These are phyloP conservation scores for Mormyrops attenuatus DNA, from an alignment of 2,797 vertebrate species.

Conservation along the genomic window DNA sequence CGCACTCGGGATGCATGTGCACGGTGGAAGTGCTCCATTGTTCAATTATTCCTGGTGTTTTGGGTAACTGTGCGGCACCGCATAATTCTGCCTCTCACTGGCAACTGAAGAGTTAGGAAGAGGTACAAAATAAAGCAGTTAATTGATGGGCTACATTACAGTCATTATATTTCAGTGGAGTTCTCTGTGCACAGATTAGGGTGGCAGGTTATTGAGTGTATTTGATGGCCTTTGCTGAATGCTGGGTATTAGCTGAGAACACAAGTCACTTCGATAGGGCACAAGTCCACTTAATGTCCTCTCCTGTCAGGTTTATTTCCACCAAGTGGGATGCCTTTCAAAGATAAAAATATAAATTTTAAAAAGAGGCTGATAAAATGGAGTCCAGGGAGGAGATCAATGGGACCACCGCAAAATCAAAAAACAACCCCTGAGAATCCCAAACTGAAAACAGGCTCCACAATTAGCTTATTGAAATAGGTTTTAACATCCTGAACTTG, in stretches of 20 bases:
- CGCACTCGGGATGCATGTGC: background rate
- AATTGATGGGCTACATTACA: background rate
- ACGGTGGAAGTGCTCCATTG: background rate
- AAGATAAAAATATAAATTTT: background rate
- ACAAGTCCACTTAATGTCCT: background rate
- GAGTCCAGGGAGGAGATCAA: background rate
- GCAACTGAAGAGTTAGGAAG: background rate
- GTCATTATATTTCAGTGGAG: background rate
- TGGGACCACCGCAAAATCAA: background rate
- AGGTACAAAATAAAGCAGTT: background rate
- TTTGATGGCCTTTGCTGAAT: background rate
- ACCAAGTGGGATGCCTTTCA: slow-evolving; percentile 1
- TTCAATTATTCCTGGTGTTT: background rate
- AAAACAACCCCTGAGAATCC: background rate
- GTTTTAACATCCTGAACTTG: background rate
- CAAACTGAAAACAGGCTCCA: background rate
- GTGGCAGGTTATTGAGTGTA: background rate
- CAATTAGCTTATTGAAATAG: background rate
- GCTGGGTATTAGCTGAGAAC: slow-evolving; percentile 9
- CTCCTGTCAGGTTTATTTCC: background rate
- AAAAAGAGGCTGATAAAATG: background rate
- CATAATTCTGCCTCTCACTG: background rate
- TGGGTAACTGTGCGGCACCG: background rate
- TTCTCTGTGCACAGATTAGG: background rate
- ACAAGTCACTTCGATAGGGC: slow-evolving; percentile 2